Percentiles rank a stretch among this genome's conserved stretches.
Evolutionary conservation across 2,797 vertebrate genomes (phyloP).

Genomic region (Spea hammondii): DNA sequence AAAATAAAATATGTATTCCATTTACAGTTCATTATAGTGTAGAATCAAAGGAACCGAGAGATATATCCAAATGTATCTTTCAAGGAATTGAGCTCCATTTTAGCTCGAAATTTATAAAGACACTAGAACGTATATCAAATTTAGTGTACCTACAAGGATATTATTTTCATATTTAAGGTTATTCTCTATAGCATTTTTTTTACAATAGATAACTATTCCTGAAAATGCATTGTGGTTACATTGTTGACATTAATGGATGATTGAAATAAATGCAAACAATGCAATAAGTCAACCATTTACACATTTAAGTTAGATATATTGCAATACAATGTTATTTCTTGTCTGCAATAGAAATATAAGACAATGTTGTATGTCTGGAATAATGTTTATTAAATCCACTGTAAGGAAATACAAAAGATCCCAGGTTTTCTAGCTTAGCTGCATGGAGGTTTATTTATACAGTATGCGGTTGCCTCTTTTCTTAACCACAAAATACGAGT

Average conservation of each 20-base stretch:
- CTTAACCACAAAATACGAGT: no score
- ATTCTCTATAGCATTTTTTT: conserved; percentile 6
- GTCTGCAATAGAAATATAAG: neutral
- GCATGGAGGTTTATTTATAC: no score
- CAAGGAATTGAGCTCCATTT: neutral
- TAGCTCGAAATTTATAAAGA: conserved; percentile 12
- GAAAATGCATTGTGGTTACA: conserved; percentile 7
- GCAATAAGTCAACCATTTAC: neutral
- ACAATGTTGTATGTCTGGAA: no score
- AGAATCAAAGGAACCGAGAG: neutral
- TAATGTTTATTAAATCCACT: no score
- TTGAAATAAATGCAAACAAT: neutral
- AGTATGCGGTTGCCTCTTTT: no score
- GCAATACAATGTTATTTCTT: neutral
- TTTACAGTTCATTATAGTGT: neutral
- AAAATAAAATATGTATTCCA: conserved; percentile 15
- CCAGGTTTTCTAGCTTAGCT: no score
- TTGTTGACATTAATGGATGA: conserved; percentile 2
- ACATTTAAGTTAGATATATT: neutral
- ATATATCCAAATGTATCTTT: conserved; percentile 10
- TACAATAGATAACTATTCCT: conserved; percentile 2
- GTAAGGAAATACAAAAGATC: no score
- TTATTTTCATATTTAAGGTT: neutral
- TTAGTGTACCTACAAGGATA: conserved; percentile 8
- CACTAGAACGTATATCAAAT: neutral